Conservation (phyloP, 2,888 invertebrate genomes). For the Trichopria drosophilae region DNA sequence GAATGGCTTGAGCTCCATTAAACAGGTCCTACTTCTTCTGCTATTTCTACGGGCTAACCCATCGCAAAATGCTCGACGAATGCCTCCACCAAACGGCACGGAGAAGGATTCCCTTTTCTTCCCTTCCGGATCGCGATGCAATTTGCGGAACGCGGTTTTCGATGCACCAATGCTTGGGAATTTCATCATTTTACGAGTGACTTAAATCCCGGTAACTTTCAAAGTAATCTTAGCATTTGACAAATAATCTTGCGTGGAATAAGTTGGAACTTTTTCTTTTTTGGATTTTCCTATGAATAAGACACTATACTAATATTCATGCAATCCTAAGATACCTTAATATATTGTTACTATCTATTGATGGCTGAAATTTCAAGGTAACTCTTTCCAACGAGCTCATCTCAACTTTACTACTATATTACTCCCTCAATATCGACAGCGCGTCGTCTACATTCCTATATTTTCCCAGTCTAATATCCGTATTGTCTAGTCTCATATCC, state of each 20-base stretch:
- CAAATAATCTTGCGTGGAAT: too few species aligned
- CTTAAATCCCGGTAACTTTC: too few species aligned
- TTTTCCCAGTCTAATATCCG: constrained; percentile 51
- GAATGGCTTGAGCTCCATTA: constrained; percentile 51
- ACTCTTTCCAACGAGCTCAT: too few species aligned
- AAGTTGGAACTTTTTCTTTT: too few species aligned
- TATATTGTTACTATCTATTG: too few species aligned
- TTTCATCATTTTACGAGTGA: too few species aligned
- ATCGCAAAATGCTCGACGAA: constrained; percentile 43
- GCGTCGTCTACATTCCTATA: constrained; percentile 49
- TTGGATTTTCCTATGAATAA: too few species aligned
- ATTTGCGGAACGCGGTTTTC: constrained; percentile 13
- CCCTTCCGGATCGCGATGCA: constrained; percentile 5
- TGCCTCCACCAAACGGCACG: constrained; percentile 31
- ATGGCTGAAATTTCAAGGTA: too few species aligned
- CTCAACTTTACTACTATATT: constrained; percentile 49
- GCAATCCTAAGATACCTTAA: too few species aligned
- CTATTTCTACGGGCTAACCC: constrained; percentile 38
- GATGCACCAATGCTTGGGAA: too few species aligned
- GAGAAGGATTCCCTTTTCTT: constrained; percentile 15
- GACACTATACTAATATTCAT: too few species aligned
- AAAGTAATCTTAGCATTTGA: too few species aligned
- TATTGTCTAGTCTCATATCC: constrained; percentile 47
- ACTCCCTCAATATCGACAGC: constrained; percentile 51
- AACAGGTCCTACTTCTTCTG: constrained; percentile 44